A percentile compares a stretch with the other conserved stretches of the same genome.
Conservation (phyloP, 2,888 invertebrate species). For the Xestia c-nigrum region DNA sequence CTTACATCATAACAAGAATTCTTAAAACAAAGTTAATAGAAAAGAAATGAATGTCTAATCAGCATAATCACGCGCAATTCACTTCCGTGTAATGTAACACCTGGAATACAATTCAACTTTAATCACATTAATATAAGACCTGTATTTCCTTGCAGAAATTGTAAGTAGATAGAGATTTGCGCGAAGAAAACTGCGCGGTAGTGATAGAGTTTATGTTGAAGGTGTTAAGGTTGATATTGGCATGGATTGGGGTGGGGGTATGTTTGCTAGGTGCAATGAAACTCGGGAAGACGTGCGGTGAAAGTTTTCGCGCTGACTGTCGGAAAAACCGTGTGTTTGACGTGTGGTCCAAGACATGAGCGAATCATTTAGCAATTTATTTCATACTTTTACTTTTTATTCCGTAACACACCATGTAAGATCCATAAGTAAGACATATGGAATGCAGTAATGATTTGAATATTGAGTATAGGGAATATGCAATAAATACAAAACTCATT, state of each 20-base stretch:
- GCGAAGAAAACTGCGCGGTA: conserved; percentile 20
- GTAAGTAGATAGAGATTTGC: conserved; percentile 37
- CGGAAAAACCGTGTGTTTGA: conserved; percentile 73
- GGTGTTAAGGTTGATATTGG: conserved; percentile 47
- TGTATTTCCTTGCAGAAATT: conserved; percentile 42
- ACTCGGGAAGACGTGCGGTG: conserved; percentile 72
- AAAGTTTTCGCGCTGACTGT: conserved; percentile 74
- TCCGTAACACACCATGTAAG: background rate
- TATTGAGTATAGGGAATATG: too few relatives aligned
- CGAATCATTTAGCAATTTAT: background rate
- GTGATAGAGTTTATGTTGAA: conserved; percentile 16
- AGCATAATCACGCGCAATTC: conserved; percentile 47
- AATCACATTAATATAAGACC: conserved; percentile 17
- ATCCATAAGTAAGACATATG: too few relatives aligned
- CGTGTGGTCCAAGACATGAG: conserved; percentile 61
- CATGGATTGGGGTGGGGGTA: conserved; percentile 10
- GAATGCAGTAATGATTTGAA: too few relatives aligned
- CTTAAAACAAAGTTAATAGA: conserved; percentile 45
- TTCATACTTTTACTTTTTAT: background rate
- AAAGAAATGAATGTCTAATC: conserved; percentile 60
- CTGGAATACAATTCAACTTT: conserved; percentile 22
- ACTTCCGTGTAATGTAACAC: conserved; percentile 54
- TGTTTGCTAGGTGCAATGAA: conserved; percentile 59
- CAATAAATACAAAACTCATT: too few relatives aligned
- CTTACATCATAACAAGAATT: conserved; percentile 34